Percentiles rank a stretch among this genome's conserved stretches.
These are phyloP conservation scores for Sycobia sp. DNA, from an alignment of 1,140 invertebrate species.

Conservation along the genomic window DNA sequence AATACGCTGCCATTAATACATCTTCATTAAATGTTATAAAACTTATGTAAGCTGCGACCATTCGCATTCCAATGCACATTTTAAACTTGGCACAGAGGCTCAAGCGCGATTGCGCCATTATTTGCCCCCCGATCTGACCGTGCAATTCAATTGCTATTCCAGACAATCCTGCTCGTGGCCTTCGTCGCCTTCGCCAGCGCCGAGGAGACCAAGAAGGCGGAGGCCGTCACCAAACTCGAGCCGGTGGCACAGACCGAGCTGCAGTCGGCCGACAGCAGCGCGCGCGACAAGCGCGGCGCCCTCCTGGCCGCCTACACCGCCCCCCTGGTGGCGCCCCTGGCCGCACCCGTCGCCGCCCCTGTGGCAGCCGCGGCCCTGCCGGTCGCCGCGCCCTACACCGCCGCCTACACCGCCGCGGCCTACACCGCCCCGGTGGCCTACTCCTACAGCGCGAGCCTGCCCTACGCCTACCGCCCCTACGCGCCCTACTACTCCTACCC, in stretches of 20 bases:
- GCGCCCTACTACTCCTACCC: constrained; percentile 25
- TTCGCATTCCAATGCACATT: too few species aligned
- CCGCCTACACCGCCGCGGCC: neutral
- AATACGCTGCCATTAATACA: too few species aligned
- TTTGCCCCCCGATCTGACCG: too few species aligned
- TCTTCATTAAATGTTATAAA: too few species aligned
- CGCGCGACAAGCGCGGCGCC: constrained; percentile 7
- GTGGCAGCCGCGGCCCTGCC: neutral
- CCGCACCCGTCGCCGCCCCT: neutral
- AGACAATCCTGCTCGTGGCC: constrained; percentile 16
- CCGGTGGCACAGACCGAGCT: constrained; percentile 3
- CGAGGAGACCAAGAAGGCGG: neutral
- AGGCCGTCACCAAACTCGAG: constrained; percentile 9
- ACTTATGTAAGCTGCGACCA: too few species aligned
- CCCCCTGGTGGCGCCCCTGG: neutral
- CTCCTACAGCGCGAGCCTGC: constrained; percentile 14
- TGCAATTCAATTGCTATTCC: too few species aligned
- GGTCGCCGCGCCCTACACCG: constrained; percentile 9
- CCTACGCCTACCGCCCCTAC: constrained; percentile 27
- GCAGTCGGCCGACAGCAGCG: neutral
- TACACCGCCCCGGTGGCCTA: constrained; percentile 19
- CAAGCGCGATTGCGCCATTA: too few species aligned
- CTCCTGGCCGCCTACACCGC: neutral
- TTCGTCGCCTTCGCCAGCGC: neutral
- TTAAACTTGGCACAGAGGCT: too few species aligned